phyloP scores from a whole-genome alignment of 2,888 invertebrate genomes.

The Parnassius smintheus region DNA sequence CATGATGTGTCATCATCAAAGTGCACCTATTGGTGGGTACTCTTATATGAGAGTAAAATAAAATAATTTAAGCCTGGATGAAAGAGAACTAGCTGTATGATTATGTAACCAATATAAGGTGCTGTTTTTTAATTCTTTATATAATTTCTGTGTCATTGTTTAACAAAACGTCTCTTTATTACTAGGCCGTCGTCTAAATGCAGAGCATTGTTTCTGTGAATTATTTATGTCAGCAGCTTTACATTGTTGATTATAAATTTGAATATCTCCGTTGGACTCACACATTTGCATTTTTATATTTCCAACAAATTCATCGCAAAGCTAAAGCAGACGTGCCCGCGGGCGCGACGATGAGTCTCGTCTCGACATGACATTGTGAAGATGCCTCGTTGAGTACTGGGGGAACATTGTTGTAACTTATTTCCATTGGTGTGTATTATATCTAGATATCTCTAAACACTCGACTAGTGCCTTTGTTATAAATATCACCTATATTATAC shows the following conservation, averaged over 20 bases:
- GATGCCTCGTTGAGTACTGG: slow-evolving; percentile 31
- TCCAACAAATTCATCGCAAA: slow-evolving; percentile 35
- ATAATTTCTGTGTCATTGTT: slow-evolving; percentile 18
- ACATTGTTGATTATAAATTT: slow-evolving; percentile 29
- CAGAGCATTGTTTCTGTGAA: slow-evolving; percentile 26
- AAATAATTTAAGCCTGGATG: too few species aligned
- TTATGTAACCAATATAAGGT: too few species aligned
- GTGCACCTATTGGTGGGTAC: too few species aligned
- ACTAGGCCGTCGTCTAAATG: slow-evolving; percentile 22
- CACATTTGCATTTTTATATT: slow-evolving; percentile 29
- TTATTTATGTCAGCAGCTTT: slow-evolving; percentile 28
- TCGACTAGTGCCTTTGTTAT: slow-evolving; percentile 1
- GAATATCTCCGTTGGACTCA: slow-evolving; percentile 26
- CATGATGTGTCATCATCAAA: too few species aligned
- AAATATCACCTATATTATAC: too few species aligned
- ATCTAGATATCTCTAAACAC: slow-evolving; percentile 17
- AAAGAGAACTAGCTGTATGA: too few species aligned
- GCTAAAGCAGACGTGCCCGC: slow-evolving; percentile 40
- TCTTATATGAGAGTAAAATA: too few species aligned
- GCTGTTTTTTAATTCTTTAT: neutral
- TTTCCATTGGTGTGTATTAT: slow-evolving; percentile 21
- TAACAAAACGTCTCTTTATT: slow-evolving; percentile 22
- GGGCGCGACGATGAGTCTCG: slow-evolving; percentile 34
- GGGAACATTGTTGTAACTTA: slow-evolving; percentile 41
- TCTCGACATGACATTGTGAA: slow-evolving; percentile 36